These are phyloP conservation scores for Petromus typicus DNA, from an alignment of 2,113 vertebrate genomes.

Conservation along the genomic window DNA sequence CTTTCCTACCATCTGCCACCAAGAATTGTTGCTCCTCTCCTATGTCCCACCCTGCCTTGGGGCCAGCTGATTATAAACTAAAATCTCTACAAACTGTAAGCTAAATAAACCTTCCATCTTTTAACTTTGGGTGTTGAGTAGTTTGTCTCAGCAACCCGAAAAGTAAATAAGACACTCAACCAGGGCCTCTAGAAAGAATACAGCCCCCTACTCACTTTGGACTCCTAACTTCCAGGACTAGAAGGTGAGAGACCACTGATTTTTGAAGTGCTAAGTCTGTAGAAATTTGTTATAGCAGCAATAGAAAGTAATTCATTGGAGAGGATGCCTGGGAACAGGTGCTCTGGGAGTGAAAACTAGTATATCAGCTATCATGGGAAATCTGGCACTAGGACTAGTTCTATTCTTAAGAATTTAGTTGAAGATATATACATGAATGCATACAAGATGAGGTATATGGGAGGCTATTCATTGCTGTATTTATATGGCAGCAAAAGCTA, in stretches of 20 bases:
- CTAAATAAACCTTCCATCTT: too few relatives aligned
- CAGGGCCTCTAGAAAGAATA: background rate
- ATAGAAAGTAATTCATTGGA: background rate
- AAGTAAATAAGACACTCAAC: too few relatives aligned
- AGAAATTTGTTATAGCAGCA: background rate
- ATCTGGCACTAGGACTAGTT: background rate
- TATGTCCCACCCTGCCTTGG: too few relatives aligned
- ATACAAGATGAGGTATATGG: background rate
- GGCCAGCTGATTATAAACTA: too few relatives aligned
- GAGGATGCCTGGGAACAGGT: background rate
- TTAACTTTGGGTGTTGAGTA: too few relatives aligned
- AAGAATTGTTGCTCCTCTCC: too few relatives aligned
- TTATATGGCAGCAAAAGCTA: background rate
- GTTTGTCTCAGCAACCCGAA: too few relatives aligned
- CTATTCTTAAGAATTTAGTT: constrained; percentile 19
- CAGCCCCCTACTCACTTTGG: background rate
- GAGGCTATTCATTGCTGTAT: background rate
- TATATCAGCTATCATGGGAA: background rate
- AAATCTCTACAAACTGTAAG: too few relatives aligned
- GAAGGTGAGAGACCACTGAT: background rate
- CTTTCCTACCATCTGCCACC: too few relatives aligned
- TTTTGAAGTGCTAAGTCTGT: background rate
- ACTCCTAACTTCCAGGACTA: background rate
- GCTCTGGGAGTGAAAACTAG: background rate
- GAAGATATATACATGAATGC: background rate